phyloP scores from a whole-genome alignment of 2,797 vertebrate species.

The Rhynchotus rufescens region DNA sequence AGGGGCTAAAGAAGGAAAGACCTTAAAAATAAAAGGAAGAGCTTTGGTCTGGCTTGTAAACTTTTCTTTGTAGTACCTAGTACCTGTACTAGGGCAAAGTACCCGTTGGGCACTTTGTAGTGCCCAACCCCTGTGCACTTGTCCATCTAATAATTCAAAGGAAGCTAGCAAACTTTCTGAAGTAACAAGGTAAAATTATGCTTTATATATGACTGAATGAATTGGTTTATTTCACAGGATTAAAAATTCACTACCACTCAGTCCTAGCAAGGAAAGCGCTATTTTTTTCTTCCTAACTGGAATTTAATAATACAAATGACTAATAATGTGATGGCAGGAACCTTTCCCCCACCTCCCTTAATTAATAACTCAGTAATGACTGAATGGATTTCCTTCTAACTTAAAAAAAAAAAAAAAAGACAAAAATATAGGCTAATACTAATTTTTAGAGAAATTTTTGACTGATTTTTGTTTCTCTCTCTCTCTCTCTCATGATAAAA shows the following conservation, averaged over 20 bases:
- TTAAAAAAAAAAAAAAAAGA: background rate
- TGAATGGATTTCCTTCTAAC: background rate
- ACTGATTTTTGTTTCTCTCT: background rate
- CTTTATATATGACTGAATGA: background rate
- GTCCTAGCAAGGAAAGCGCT: background rate
- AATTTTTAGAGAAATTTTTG: background rate
- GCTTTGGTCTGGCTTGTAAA: background rate
- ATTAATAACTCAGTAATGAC: background rate
- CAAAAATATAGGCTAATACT: background rate
- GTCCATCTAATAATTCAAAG: background rate
- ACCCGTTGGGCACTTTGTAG: too few relatives aligned
- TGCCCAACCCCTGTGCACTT: background rate
- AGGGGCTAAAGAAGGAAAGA: background rate
- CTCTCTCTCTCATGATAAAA: background rate
- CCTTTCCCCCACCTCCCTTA: background rate
- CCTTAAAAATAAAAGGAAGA: background rate
- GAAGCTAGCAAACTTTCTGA: background rate
- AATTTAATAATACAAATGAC: background rate
- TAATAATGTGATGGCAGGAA: background rate
- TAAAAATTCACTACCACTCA: background rate
- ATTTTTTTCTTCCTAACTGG: background rate
- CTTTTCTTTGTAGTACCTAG: background rate
- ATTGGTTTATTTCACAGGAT: background rate
- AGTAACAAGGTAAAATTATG: background rate
- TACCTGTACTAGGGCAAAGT: too few relatives aligned